A percentile compares a stretch with the other conserved stretches of the same genome.
Evolutionary conservation across 2,888 invertebrate species (phyloP).

Genomic region (Chymomyza procnemis): DNA sequence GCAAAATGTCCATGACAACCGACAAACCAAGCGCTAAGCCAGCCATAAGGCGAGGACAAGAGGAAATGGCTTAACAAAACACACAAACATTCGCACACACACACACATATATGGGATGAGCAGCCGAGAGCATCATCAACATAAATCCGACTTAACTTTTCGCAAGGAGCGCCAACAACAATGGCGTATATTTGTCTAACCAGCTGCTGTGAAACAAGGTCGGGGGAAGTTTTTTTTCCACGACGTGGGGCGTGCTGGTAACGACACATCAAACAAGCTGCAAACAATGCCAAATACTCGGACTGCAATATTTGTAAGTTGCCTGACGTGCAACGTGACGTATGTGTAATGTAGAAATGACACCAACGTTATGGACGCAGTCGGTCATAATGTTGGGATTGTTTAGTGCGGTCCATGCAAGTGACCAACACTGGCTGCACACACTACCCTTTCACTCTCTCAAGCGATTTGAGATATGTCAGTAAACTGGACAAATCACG

Average conservation of each 20-base stretch:
- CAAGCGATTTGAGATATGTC: background rate
- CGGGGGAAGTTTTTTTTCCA: too few species aligned
- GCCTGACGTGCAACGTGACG: conserved; percentile 25
- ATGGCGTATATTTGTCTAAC: background rate
- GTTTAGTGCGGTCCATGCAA: conserved; percentile 17
- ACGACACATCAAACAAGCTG: background rate
- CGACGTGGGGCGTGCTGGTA: too few species aligned
- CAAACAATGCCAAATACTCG: background rate
- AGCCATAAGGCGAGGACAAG: background rate
- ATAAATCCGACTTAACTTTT: conserved; percentile 69
- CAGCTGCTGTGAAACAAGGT: background rate
- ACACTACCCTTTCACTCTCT: background rate
- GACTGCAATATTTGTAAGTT: conserved; percentile 36
- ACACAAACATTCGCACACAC: background rate
- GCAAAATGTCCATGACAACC: conserved; percentile 16
- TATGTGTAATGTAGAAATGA: conserved; percentile 32
- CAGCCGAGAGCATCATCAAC: conserved; percentile 49
- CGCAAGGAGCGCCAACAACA: conserved; percentile 33
- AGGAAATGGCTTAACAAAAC: background rate
- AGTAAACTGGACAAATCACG: background rate
- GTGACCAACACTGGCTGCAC: conserved; percentile 12
- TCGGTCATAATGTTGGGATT: conserved; percentile 33
- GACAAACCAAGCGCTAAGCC: conserved; percentile 8
- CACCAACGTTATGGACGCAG: conserved; percentile 37
- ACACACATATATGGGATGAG: background rate